Base-by-base conservation (phyloP, 2,888 invertebrate genomes). In the Synergus itoensis region DNA sequence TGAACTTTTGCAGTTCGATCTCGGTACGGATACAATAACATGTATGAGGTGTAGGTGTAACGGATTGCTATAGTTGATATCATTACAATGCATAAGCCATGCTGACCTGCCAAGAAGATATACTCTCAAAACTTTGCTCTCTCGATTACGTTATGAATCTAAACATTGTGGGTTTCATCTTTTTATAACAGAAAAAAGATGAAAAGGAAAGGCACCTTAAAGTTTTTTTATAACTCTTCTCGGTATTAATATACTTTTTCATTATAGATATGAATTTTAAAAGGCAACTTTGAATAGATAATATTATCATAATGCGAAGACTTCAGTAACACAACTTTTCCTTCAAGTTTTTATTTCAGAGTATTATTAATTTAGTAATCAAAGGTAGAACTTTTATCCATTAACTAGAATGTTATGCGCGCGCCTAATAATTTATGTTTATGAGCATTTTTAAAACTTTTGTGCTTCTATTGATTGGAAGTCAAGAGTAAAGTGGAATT, bases 1-100 rank as follows among this genome's bases (percentile, higher is more conserved):
- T 73, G 48, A 16, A 53, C 48, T 36, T 53, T 36, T 36, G 9
- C n/a, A 53, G 73, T 73, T 73, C 48, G 48, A 48, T 36, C 48
- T 73, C 45, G n/a, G 14, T 73, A 53, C 36, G 28, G 36, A 48
- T 73, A 36, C n/a, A 48, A 36, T n/a, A n/a, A 73, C 16, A 73
- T 53, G 28, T 16, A 43, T 62, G 18, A 41, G 11, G 53, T 73
- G 11, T 12, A 45, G 18, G 21, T 45, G 16, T 45, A 45, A 67
- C 8, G 11, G 18, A 41, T 1, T 65, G n/a, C 4, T 41, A n/a
- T 1, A 62, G 3, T 18, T 18, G 9, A 9, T 57, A 62, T 41
- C 0, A 48, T 53, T 73, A 73, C 28, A 73, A 73, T 73, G 1
- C 36, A 48, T 48, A 73, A 65, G 18, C 41, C n/a, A 65, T 65